A percentile compares a stretch with the other conserved stretches of the same genome.
phyloP scores from a whole-genome alignment of 2,888 invertebrate species.

The Osedax frankpressi region DNA sequence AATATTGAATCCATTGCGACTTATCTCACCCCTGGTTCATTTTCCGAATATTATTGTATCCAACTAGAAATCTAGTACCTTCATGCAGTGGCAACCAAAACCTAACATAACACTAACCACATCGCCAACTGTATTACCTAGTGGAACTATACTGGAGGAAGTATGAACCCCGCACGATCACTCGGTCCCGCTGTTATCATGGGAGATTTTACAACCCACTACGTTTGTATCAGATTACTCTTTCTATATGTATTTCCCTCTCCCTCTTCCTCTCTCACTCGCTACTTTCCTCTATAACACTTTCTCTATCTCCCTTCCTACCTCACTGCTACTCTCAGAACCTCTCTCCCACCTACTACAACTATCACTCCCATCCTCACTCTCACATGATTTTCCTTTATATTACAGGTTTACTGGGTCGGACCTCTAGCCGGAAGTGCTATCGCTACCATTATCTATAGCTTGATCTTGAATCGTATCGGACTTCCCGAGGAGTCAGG shows the following conservation, averaged over 20 bases:
- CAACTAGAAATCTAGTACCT: too few species aligned
- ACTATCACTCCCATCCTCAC: not conserved
- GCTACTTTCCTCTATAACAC: not conserved
- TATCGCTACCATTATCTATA: slow-evolving; percentile 34
- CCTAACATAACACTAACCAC: too few species aligned
- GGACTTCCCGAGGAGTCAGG: not conserved
- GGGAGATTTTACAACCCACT: slow-evolving; percentile 19
- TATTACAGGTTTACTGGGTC: slow-evolving; percentile 38
- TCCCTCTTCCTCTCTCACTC: not conserved
- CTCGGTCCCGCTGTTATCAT: slow-evolving; percentile 23
- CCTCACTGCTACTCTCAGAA: not conserved
- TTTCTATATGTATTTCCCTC: not conserved
- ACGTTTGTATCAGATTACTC: not conserved
- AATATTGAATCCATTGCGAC: too few species aligned
- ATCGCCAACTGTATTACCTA: too few species aligned
- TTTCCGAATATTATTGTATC: too few species aligned
- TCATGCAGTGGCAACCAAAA: too few species aligned
- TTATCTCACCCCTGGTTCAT: too few species aligned
- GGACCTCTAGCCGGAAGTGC: slow-evolving; percentile 36
- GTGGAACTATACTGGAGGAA: slow-evolving; percentile 20
- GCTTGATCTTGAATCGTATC: not conserved
- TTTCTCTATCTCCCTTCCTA: not conserved
- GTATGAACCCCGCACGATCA: slow-evolving; percentile 25
- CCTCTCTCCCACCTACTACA: not conserved
- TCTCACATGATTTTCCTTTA: not conserved